Evolutionary conservation across 2,113 vertebrate genomes (phyloP), one percentile per base, ranked within the genome.

Genomic region (Odocoileus hemionus): DNA sequence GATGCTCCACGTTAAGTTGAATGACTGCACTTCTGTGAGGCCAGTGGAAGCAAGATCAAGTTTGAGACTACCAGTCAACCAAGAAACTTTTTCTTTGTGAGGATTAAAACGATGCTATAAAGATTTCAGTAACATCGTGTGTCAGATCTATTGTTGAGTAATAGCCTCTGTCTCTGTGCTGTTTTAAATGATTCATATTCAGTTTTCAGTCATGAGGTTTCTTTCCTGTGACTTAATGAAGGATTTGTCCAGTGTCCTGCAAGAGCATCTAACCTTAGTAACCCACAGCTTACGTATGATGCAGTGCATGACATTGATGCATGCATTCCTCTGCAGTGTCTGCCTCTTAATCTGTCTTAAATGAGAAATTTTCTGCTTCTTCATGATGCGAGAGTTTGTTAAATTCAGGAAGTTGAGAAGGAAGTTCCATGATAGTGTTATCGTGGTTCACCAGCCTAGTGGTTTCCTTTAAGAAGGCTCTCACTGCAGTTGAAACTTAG

Each of bases 381-480:
- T 97, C 92, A 91, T 15, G 88, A 85, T 84, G 39, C 64, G 30
- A 64, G 55, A 33, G 91, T 90, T 94, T 96, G 64, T 78, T 93
- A 86, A 86, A 43, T 57, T 86, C 96, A 98, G 97, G 95, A 98
- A 98, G 89, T 54, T 7, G 93, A 88, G 86, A 25, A 94, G 95
- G 89, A 97, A 98, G 92, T 92, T 86, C 36, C 86, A 36, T 33
- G 50, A 89, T 23, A 94, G 39, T 33, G n/a, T 96, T 96, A 96
- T 96, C 94, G 11, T 74, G 45, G 54, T 43, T 83, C 82, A 36
- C 36, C 78, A 86, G 87, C 67, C 54, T 45, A 55, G 67, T 26
- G 45, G 92, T 96, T 98, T 97, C 94, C 92, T 97, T 52, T 36
- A 91, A 89, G 88, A 76, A n/a, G n/a, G 28, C 14, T 88, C 55